Evolutionary conservation across 92 coral and sea anemone genomes (phyloP).

Genomic region (Anthopleura xanthogrammica): DNA sequence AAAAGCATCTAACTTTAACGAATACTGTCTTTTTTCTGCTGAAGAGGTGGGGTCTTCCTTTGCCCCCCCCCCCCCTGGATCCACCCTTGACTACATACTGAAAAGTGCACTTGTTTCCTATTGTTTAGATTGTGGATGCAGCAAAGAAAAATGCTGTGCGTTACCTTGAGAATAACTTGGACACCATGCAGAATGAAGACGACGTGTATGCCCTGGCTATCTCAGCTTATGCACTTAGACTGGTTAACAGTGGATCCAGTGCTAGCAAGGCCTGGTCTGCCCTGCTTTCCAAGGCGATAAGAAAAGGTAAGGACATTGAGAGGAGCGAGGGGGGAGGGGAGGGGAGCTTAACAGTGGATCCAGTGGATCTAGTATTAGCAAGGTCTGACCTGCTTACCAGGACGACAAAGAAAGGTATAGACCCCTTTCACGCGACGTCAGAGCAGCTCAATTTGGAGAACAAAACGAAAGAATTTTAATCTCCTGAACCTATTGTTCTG

Average conservation of each 20-base stretch:
- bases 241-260: conserved; percentile 49
- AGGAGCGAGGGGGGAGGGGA: background rate
- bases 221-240: conserved; percentile 65
- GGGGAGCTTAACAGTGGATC: background rate
- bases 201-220: conserved; percentile 86
- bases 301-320: conserved; percentile 59
- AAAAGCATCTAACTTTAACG: no score
- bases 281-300: conserved; percentile 58
- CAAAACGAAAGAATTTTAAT: no score
- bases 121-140: conserved; percentile 29
- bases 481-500: no score
- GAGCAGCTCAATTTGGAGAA: no score
- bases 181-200: conserved; percentile 23
- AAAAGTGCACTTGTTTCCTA: background rate
- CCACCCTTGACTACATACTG: no score
- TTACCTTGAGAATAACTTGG: conserved; percentile 47
- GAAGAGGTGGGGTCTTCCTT: no score
- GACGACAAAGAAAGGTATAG: conserved; percentile 78
- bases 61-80: no score
- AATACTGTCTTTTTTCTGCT: no score
- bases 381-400: conserved; percentile 49
- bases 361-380: conserved; percentile 30
- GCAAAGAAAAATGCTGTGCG: conserved; percentile 50
- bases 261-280: conserved; percentile 35
- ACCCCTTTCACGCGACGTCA: no score